A percentile compares a stretch with the other conserved stretches of the same genome.
phyloP scores from a whole-genome alignment of 2,113 vertebrate species.

The Apodemus sylvaticus region DNA sequence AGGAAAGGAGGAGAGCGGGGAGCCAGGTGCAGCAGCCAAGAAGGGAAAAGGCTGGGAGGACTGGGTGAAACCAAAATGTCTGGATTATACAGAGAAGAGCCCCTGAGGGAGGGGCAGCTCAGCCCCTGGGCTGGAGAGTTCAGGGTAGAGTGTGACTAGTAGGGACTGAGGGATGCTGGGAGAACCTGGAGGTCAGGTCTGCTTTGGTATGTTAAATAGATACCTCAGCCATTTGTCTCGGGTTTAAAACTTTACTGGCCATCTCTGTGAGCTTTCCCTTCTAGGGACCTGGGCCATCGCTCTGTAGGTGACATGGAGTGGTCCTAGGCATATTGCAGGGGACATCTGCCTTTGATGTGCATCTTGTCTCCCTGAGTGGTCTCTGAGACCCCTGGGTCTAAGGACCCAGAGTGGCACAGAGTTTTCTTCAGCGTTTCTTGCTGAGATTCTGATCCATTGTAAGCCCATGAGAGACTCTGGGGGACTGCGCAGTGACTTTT shows the following conservation, averaged over 20 bases:
- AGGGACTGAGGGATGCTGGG: neutral
- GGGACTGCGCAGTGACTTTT: neutral
- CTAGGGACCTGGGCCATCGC: accelerated
- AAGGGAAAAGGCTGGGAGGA: neutral
- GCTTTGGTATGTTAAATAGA: neutral
- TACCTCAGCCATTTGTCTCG: neutral
- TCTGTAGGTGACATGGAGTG: neutral
- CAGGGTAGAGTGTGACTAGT: neutral
- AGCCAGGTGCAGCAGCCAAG: neutral
- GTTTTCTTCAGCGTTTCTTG: neutral
- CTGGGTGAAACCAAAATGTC: neutral
- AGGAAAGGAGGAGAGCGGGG: neutral
- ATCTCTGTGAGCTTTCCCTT: neutral
- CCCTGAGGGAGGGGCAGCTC: neutral
- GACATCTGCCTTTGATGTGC: neutral
- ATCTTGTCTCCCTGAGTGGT: neutral
- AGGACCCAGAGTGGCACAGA: neutral
- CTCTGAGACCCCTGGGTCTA: neutral
- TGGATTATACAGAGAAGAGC: neutral
- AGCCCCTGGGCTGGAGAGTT: neutral
- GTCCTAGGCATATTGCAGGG: neutral
- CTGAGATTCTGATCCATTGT: neutral
- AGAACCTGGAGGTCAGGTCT: neutral
- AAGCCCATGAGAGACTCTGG: accelerated
- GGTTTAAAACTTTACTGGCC: no score